Evolutionary conservation across 2,888 invertebrate species (phyloP).

Genomic region (Erynnis tages): DNA sequence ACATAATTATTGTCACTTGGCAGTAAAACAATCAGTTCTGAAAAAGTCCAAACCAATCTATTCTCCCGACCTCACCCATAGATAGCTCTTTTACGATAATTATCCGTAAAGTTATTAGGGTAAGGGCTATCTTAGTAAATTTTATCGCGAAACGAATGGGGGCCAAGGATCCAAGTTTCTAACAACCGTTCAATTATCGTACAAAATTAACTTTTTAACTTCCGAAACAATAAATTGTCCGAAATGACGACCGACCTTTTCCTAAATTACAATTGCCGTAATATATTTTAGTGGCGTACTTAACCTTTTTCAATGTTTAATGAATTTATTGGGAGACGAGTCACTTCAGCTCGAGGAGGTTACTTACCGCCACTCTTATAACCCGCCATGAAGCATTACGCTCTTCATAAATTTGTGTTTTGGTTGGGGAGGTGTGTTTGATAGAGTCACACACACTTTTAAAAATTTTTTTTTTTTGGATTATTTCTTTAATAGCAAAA

Average conservation of each 20-base stretch:
- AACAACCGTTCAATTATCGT: conserved; percentile 19
- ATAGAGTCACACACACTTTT: no score
- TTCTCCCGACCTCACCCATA: not conserved
- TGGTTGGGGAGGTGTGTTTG: no score
- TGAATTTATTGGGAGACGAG: not conserved
- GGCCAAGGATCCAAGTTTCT: conserved; percentile 1
- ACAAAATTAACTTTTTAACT: conserved; percentile 26
- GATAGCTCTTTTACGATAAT: conserved; percentile 15
- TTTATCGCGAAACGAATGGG: conserved; percentile 19
- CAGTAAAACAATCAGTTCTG: no score
- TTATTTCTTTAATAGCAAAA: no score
- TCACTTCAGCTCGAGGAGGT: no score
- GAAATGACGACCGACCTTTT: conserved; percentile 5
- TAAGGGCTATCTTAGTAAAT: conserved; percentile 14
- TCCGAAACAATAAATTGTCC: conserved; percentile 20
- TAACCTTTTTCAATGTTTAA: not conserved
- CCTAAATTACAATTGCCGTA: conserved; percentile 3
- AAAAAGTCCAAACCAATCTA: no score
- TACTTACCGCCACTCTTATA: no score
- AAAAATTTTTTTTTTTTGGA: no score
- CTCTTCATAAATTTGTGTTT: no score
- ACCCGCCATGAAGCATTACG: no score
- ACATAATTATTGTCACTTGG: no score
- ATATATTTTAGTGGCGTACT: not conserved
- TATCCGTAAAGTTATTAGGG: conserved; percentile 16